phyloP scores from a whole-genome alignment of 2,113 vertebrate species.

The Malurus cyaneus region DNA sequence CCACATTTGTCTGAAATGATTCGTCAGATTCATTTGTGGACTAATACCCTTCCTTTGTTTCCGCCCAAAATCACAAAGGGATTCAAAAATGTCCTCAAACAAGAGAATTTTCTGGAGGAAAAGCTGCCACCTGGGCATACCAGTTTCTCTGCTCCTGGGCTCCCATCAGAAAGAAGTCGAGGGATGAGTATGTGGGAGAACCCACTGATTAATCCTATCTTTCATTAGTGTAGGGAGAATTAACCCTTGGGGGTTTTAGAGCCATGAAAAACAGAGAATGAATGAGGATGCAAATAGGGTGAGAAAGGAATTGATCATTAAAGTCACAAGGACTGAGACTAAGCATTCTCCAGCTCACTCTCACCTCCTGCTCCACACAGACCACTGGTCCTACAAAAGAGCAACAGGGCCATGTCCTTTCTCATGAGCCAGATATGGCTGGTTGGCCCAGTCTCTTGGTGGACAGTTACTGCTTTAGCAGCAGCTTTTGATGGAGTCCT shows the following conservation, averaged over 20 bases:
- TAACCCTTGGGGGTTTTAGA: not conserved
- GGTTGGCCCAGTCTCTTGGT: not conserved
- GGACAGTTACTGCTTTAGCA: not conserved
- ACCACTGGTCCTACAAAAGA: not conserved
- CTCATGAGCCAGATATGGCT: not conserved
- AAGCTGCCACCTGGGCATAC: not conserved
- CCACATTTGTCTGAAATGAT: not conserved
- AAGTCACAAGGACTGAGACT: not conserved
- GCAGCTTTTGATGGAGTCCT: not conserved
- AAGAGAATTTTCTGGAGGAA: not conserved
- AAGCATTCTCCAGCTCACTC: not conserved
- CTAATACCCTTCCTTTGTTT: not conserved
- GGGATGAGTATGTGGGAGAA: not conserved
- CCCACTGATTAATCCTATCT: not conserved
- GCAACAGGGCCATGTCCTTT: not conserved
- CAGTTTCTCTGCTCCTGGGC: not conserved
- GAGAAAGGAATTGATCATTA: not conserved
- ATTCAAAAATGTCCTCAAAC: not conserved
- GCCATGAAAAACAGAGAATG: not conserved
- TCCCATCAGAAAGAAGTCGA: not conserved
- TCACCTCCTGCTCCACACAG: not conserved
- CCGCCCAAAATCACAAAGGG: not conserved
- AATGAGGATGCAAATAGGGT: not conserved
- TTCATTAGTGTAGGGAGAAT: not conserved
- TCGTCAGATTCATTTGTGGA: not conserved